Evolutionary conservation across 2,113 vertebrate genomes (phyloP).

Genomic region (Vombatus ursinus): DNA sequence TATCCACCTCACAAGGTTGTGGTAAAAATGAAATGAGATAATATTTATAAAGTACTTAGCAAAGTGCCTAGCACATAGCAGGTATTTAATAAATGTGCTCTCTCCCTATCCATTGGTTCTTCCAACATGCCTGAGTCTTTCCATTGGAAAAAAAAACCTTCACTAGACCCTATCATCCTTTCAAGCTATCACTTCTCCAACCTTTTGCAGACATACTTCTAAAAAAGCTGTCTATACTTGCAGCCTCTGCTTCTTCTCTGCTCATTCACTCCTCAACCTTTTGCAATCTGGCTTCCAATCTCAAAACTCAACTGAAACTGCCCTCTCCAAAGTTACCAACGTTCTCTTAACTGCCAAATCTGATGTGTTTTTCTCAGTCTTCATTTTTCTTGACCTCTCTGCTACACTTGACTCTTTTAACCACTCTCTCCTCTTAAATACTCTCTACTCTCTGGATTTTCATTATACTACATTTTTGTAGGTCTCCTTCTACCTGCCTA

Average conservation of each 20-base stretch:
- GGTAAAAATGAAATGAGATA: neutral
- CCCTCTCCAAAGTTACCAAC: neutral
- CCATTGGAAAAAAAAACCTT: neutral
- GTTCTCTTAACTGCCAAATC: neutral
- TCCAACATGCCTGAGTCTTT: neutral
- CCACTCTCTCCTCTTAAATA: neutral
- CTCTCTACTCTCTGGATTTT: neutral
- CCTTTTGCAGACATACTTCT: neutral
- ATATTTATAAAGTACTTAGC: neutral
- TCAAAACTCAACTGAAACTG: neutral
- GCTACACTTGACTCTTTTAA: neutral
- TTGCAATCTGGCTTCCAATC: neutral
- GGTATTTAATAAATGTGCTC: neutral
- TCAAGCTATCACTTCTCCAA: neutral
- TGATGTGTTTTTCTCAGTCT: neutral
- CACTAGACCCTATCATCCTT: neutral
- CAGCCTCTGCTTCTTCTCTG: neutral
- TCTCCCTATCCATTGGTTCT: neutral
- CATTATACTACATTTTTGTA: neutral
- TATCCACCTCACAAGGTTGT: neutral
- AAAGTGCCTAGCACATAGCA: neutral
- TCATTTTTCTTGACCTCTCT: neutral
- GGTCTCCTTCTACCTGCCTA: neutral
- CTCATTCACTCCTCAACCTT: neutral
- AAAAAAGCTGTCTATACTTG: neutral